Percentiles rank a stretch among this genome's conserved stretches.
These are phyloP conservation scores for Macrotus californicus DNA, from an alignment of 2,113 vertebrate species.

Conservation along the genomic window DNA sequence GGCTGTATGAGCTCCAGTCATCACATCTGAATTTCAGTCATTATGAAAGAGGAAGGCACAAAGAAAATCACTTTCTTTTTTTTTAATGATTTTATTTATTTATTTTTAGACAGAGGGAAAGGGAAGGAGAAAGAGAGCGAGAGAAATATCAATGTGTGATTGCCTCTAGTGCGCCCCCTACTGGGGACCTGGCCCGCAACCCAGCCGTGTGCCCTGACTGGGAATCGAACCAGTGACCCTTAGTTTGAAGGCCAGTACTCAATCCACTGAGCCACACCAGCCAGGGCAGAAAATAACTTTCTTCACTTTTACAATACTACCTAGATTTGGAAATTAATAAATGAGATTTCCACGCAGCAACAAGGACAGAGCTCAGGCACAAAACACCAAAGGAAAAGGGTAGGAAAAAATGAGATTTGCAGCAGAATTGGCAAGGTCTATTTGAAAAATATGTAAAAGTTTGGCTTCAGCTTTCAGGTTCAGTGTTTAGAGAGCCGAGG, in stretches of 20 bases:
- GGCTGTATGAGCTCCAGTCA: not conserved
- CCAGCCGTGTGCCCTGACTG: too few relatives aligned
- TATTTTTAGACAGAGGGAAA: too few relatives aligned
- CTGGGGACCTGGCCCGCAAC: too few relatives aligned
- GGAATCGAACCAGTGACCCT: too few relatives aligned
- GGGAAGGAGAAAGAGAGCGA: too few relatives aligned
- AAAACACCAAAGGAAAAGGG: not conserved
- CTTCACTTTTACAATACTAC: not conserved
- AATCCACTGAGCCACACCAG: too few relatives aligned
- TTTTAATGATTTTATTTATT: too few relatives aligned
- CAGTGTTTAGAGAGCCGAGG: not conserved
- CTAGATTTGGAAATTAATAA: not conserved
- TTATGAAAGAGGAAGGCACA: not conserved
- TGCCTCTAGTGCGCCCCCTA: too few relatives aligned
- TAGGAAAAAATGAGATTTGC: not conserved
- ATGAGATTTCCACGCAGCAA: not conserved
- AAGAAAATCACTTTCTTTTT: not conserved
- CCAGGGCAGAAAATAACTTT: not conserved
- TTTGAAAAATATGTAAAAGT: not conserved
- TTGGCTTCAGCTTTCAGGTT: not conserved
- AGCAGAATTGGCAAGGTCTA: not conserved
- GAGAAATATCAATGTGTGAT: too few relatives aligned
- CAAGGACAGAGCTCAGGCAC: not conserved
- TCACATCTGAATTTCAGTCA: not conserved
- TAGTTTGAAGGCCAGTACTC: too few relatives aligned